phyloP scores from a whole-genome alignment of 2,888 invertebrate species.

The Junonia oenone region DNA sequence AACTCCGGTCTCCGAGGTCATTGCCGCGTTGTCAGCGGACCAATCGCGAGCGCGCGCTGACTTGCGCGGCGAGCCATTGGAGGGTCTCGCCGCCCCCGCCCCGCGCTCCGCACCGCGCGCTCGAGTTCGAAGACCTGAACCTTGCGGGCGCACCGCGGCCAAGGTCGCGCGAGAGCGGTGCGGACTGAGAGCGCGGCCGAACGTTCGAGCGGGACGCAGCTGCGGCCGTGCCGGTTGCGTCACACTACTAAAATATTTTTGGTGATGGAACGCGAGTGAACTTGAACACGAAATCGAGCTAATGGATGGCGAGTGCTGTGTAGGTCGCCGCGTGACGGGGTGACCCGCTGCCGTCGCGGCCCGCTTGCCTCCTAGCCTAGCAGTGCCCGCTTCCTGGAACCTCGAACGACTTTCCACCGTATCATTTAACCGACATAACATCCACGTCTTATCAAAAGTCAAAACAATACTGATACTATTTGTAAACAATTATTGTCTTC shows the following conservation, averaged over 20 bases:
- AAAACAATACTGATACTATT: not conserved
- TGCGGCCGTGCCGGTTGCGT: conserved; percentile 62
- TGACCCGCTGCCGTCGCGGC: conserved; percentile 61
- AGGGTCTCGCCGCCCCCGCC: conserved; percentile 60
- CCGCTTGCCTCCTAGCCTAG: conserved; percentile 48
- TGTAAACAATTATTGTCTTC: not conserved
- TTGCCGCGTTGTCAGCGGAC: conserved; percentile 83
- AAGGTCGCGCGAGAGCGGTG: conserved; percentile 82
- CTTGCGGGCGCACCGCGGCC: conserved; percentile 93
- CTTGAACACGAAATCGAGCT: conserved; percentile 75
- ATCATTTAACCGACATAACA: not conserved
- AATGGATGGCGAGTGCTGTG: conserved; percentile 66
- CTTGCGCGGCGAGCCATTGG: conserved; percentile 69
- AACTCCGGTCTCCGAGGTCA: conserved; percentile 91
- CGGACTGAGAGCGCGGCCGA: conserved; percentile 56
- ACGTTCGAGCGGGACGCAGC: conserved; percentile 65
- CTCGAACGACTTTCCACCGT: conserved; percentile 18
- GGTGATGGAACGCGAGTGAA: conserved; percentile 78
- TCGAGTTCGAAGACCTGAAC: conserved; percentile 89
- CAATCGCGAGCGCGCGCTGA: conserved; percentile 73
- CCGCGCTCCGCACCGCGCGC: conserved; percentile 56
- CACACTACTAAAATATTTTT: conserved; percentile 78
- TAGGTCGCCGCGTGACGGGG: conserved; percentile 68
- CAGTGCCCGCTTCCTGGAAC: conserved; percentile 48
- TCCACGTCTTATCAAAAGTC: not conserved